These are phyloP conservation scores for Habropoda laboriosa DNA, from an alignment of 1,140 invertebrate species.

Conservation along the genomic window DNA sequence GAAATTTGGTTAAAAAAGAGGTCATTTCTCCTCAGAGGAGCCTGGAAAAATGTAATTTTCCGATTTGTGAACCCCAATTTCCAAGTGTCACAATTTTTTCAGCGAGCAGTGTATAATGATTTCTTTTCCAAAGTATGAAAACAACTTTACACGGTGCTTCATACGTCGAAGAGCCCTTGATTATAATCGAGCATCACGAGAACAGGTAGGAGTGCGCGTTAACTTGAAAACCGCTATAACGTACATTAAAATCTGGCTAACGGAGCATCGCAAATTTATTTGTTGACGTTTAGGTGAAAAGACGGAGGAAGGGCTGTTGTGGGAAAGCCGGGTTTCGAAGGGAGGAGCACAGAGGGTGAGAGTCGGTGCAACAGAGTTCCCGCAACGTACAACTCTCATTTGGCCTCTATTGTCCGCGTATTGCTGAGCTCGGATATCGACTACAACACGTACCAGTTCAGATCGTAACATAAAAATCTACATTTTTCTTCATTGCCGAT, in stretches of 20 bases:
- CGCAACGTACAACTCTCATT: conserved; percentile 46
- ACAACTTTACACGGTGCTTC: not conserved
- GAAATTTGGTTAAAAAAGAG: no score
- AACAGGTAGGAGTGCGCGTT: not conserved
- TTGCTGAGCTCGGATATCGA: conserved; percentile 23
- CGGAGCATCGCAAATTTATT: conserved; percentile 68
- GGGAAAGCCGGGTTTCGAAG: not conserved
- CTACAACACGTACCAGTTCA: not conserved
- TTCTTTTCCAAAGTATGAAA: not conserved
- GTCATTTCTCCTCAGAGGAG: no score
- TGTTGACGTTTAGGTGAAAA: conserved; percentile 66
- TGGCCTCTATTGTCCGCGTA: conserved; percentile 52
- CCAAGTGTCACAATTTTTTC: no score
- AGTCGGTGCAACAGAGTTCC: not conserved
- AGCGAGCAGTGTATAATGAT: no score
- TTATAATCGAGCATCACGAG: not conserved
- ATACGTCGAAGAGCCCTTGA: not conserved
- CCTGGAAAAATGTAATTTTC: no score
- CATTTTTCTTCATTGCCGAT: conserved; percentile 20
- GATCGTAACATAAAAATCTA: conserved; percentile 44
- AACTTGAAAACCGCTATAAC: conserved; percentile 37
- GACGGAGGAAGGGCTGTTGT: conserved; percentile 2
- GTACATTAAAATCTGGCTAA: conserved; percentile 69
- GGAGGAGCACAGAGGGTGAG: not conserved
- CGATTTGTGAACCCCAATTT: no score